Base-by-base conservation (phyloP, 2,113 vertebrate species). In the Trematomus loennbergii region DNA sequence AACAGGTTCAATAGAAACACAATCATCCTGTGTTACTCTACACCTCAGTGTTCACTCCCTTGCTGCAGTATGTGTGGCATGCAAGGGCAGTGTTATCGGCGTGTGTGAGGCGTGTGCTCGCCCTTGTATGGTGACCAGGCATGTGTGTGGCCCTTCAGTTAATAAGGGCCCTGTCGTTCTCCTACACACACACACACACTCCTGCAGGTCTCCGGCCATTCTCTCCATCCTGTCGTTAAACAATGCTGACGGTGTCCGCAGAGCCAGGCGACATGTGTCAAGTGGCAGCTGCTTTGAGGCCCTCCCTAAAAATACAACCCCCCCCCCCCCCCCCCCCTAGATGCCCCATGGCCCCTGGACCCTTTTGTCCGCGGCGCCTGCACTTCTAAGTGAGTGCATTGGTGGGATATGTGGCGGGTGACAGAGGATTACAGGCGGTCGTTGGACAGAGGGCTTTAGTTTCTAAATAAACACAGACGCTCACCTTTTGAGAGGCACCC, bases 401-500 rank as follows among this genome's bases (percentile, higher is more conserved):
- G 92, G 84, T 89, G 90, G 93, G 90, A 93, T 94, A 78, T 85
- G 89, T 92, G 87, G 77, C 75, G 88, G 89, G 87, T 91, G 92
- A 88, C 88, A 73, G 87, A 88, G 91, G 94, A 93, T 95, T 94
- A 93, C 79, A 91, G 87, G n/a, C 69, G 36, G 75, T 68, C 64
- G 58, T 78, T 57, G 75, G 79, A 90, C 92, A 93, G 84, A 90
- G 78, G 86, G 80, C 84, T 91, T 89, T 58, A 9, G 89, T 93
- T 95, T 81, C 90, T 92, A 94, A 94, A 94, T 92, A 95, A 93
- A 94, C 88, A 93, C 87, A 71, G 85, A 79, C 79, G 52, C 87
- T 93, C 91, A 92, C 92, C 93, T 94, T 48, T 93, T 88, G 92
- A 93, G 89, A 82, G 86, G 81, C 81, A 78, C 82, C 36, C 55